Conservation (phyloP, 92 coral and sea anemone genomes). For the Virgularia gustaviana region DNA sequence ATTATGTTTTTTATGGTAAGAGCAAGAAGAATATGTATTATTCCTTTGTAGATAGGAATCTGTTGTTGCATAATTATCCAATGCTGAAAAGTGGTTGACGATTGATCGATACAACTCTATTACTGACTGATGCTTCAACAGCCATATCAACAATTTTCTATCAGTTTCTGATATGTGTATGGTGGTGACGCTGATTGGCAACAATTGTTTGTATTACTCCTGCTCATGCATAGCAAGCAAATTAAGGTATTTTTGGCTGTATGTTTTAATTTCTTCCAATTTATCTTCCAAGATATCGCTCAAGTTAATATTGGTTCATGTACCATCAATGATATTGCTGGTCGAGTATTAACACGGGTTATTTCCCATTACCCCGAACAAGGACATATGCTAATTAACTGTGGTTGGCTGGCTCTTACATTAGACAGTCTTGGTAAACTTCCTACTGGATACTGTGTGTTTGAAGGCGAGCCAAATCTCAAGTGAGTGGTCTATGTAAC, state of each 20-base stretch:
- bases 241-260: too few relatives aligned
- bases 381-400: constrained; percentile 75
- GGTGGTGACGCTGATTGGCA: neutral
- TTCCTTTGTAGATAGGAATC: neutral
- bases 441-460: constrained; percentile 62
- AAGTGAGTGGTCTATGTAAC: too few relatives aligned
- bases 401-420: constrained; percentile 87
- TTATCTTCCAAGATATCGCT: constrained; percentile 57
- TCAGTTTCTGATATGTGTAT: neutral
- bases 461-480: constrained; percentile 88
- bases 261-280: too few relatives aligned
- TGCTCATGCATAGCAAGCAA: too few relatives aligned
- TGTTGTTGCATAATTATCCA: neutral
- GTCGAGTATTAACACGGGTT: constrained; percentile 76
- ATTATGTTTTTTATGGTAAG: constrained; percentile 88
- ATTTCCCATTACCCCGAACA: constrained; percentile 73
- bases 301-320: constrained; percentile 79
- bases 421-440: constrained; percentile 73
- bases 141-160: too few relatives aligned
- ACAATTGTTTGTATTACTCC: neutral
- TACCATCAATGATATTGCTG: constrained; percentile 65
- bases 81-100: neutral
- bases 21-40: too few relatives aligned
- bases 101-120: too few relatives aligned
- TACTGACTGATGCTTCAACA: too few relatives aligned